Evolutionary conservation across 2,888 invertebrate genomes (phyloP), one percentile per base, ranked within the genome.

Genomic region (Eucriotettix oculatus): DNA sequence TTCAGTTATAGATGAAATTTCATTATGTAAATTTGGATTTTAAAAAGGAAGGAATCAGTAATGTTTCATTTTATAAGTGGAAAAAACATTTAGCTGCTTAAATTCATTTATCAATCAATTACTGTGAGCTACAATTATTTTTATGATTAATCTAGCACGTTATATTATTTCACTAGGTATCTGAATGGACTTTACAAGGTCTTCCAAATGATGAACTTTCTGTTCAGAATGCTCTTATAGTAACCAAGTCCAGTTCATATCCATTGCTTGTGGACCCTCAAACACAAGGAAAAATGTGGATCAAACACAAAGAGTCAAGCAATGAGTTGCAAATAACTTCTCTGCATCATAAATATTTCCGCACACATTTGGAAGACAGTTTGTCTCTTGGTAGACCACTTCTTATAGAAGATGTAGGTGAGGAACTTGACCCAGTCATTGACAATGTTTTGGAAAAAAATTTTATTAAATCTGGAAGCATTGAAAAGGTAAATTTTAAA

Each of bases 401-500:
- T 57, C 73, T 97, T 1, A 93, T 97, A 66, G 97, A 97, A 78
- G 96, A 97, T 71, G 90, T 97, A 9, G 91, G 88, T 17, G 90
- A 93, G 62, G 96, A 97, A 68, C 75, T 97, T 57, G 97, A 97
- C 76, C 97, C 97, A 1, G 93, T 96, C 0, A 84, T 97, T 60
- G 97, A 97, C 71, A 97, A 97, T 73, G 92, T 97, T 0, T 77
- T 97, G 29, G 96, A 97, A 71, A 97, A 95, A 73, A 97, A 97
- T 74, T 97, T 96, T 70, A 95, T 97, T 59, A 96, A 96, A 75
- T 94, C 94, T 10, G 97, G 97, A 57, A 90, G 92, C 11, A 95
- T 95, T 65, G 91, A 93, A 70, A 97, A 97, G 75, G 78, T 76
- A 59, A 63, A 48, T 16, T 42, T 40, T 12, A 58, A 17, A 11